phyloP scores from a whole-genome alignment of 2,888 invertebrate species.

The Proisotoma minuta region DNA sequence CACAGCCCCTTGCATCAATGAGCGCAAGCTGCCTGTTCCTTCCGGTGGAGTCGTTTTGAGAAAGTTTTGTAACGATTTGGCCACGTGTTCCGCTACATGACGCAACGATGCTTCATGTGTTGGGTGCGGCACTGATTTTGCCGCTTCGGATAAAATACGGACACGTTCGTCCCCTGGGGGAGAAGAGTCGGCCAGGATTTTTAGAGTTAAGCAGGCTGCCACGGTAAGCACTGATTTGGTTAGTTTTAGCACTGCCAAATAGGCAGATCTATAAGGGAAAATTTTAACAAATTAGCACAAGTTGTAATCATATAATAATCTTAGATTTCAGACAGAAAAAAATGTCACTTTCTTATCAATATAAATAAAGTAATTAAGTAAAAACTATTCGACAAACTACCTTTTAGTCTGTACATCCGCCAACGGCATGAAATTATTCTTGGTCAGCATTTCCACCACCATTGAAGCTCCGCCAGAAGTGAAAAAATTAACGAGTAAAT shows the following conservation, averaged over 20 bases:
- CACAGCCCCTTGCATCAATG: conserved; percentile 35
- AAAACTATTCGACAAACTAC: no score
- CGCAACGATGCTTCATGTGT: conserved; percentile 77
- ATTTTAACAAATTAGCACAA: no score
- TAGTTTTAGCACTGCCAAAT: conserved; percentile 78
- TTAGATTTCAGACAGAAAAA: no score
- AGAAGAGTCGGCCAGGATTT: conserved; percentile 50
- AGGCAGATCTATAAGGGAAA: conserved; percentile 83
- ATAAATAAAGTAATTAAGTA: no score
- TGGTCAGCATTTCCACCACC: conserved; percentile 74
- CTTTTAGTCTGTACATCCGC: conserved; percentile 71
- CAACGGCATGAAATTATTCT: conserved; percentile 73
- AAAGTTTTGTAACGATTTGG: conserved; percentile 74
- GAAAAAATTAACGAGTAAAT: conserved; percentile 43
- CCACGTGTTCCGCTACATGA: conserved; percentile 75
- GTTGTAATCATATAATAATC: no score
- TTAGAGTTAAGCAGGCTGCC: conserved; percentile 72
- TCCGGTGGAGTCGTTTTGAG: conserved; percentile 54
- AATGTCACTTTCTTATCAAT: no score
- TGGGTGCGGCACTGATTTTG: conserved; percentile 64
- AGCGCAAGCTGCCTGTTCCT: conserved; percentile 30
- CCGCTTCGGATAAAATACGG: conserved; percentile 48
- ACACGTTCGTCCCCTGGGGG: conserved; percentile 32
- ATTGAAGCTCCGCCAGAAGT: conserved; percentile 63
- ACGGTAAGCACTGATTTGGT: conserved; percentile 84